Percentiles rank a stretch among this genome's conserved stretches.
Evolutionary conservation across 2,797 vertebrate genomes (phyloP).

Genomic region (Tenualosa ilisha): DNA sequence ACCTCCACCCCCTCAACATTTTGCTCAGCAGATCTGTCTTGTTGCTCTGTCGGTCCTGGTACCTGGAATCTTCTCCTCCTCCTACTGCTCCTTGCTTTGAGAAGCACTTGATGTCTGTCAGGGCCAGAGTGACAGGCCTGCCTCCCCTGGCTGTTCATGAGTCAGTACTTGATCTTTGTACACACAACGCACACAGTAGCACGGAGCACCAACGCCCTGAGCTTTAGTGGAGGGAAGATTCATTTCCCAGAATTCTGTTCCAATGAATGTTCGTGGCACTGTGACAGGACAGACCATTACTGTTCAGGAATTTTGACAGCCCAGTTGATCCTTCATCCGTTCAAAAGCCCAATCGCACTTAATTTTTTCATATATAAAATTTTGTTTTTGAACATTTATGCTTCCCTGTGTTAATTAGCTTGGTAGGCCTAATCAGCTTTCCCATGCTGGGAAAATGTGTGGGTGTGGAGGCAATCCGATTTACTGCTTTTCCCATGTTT

Average conservation of each 20-base stretch:
- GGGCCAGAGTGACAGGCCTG: background rate
- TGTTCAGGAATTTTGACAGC: background rate
- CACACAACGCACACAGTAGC: background rate
- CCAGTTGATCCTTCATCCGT: background rate
- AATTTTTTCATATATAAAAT: background rate
- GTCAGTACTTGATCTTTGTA: background rate
- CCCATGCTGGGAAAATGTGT: background rate
- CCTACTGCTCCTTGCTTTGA: background rate
- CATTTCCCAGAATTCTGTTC: background rate
- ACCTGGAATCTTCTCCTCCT: background rate
- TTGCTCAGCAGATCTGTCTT: background rate
- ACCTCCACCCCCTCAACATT: background rate
- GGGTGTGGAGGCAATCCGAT: background rate
- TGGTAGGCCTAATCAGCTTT: slow-evolving; percentile 1
- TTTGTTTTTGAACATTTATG: background rate
- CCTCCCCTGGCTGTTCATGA: background rate
- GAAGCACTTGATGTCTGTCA: background rate
- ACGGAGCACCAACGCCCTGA: background rate
- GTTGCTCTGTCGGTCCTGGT: background rate
- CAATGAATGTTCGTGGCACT: background rate
- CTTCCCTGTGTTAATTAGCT: background rate
- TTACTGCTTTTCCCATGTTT: background rate
- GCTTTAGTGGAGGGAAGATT: background rate
- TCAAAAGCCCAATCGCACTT: background rate
- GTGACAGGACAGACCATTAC: background rate